Evolutionary conservation across 2,113 vertebrate species (phyloP).

Genomic region (Sinocyclocheilus anophthalmus): DNA sequence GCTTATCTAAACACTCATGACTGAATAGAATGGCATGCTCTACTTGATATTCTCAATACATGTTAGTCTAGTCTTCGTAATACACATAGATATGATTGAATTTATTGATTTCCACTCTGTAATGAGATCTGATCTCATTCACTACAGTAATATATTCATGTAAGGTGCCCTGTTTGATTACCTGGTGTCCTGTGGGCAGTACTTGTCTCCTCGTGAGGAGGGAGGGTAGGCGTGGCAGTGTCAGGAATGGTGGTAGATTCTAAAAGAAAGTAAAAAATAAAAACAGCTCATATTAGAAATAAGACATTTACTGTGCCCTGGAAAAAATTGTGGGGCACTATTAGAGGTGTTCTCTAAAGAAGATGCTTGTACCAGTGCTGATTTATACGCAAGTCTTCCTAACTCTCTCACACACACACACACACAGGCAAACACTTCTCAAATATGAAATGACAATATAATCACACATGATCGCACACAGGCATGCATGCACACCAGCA

Average conservation of each 20-base stretch:
- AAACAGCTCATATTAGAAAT: not conserved
- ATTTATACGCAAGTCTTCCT: not conserved
- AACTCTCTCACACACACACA: not conserved
- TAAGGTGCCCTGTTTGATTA: constrained; percentile 28
- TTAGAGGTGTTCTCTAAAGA: not conserved
- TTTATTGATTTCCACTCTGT: constrained; percentile 2
- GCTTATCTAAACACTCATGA: not conserved
- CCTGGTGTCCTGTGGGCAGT: constrained; percentile 75
- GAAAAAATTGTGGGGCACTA: not conserved
- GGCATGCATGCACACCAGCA: constrained; percentile 16
- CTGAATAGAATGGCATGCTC: not conserved
- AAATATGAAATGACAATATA: not conserved
- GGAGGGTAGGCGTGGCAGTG: constrained; percentile 84
- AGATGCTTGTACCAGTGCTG: not conserved
- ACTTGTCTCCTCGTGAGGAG: constrained; percentile 82
- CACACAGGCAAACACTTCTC: not conserved
- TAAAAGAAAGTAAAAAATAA: constrained; percentile 58
- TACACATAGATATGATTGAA: constrained; percentile 37
- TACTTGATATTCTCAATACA: constrained; percentile 20
- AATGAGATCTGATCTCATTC: not conserved
- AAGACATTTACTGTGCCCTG: not conserved
- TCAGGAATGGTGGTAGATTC: constrained; percentile 86
- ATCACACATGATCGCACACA: constrained; percentile 17
- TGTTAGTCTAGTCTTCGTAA: not conserved
- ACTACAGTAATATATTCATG: not conserved